Conservation (phyloP, 2,797 vertebrate genomes). For the Aeoliscus strigatus region DNA sequence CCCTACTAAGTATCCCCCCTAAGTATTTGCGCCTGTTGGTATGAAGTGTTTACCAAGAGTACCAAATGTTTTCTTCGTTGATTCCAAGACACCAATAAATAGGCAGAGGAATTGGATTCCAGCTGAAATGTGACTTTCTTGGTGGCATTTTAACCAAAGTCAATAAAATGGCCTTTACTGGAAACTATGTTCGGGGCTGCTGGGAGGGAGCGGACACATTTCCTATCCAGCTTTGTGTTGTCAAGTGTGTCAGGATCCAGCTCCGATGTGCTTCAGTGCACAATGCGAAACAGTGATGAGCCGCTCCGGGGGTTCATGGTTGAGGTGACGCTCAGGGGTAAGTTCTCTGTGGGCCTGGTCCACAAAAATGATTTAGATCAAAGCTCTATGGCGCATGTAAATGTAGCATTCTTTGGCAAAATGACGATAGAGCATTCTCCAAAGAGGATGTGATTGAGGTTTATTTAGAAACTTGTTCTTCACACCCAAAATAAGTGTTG, state of each 20-base stretch:
- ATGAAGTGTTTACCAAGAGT: no score
- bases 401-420: constrained; percentile 5
- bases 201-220: constrained; percentile 34
- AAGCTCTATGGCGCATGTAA: constrained; percentile 17
- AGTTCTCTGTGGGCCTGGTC: constrained; percentile 11
- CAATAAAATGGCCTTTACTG: constrained; percentile 18
- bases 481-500: no score
- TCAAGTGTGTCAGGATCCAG: constrained; percentile 55
- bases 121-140: constrained; percentile 15
- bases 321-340: constrained; percentile 23
- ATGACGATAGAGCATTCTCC: constrained; percentile 3
- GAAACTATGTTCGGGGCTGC: constrained; percentile 30
- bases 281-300: constrained; percentile 23
- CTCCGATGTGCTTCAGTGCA: constrained; percentile 44
- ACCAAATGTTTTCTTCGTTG: no score
- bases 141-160: not conserved
- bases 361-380: constrained; percentile 26
- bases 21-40: no score
- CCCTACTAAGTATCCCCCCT: no score
- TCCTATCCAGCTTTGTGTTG: constrained; percentile 48
- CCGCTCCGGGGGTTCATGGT: constrained; percentile 28
- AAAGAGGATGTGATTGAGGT: not conserved
- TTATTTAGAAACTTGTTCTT: no score
- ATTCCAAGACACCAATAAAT: no score
- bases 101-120: no score